Evolutionary conservation across 2,888 invertebrate genomes (phyloP).

Genomic region (Tenthredo scrophulariae): DNA sequence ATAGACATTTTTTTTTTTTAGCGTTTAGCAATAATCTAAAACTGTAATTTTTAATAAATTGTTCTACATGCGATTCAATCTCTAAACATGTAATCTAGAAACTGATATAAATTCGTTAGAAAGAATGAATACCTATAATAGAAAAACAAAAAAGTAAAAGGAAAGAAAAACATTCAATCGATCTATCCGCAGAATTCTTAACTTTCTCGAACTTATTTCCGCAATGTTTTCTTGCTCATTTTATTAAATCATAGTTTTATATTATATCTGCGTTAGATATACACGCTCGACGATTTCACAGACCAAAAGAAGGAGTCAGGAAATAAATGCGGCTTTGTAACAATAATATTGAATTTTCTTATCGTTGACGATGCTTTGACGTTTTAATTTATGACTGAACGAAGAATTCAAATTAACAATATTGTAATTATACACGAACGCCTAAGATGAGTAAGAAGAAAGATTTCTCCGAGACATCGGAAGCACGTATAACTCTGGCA

Average conservation of each 20-base stretch:
- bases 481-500: neutral
- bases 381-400: neutral
- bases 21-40: neutral
- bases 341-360: conserved; percentile 21
- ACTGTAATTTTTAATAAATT: neutral
- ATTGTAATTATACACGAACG: neutral
- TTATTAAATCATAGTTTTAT: neutral
- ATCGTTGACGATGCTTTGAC: conserved; percentile 2
- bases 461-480: neutral
- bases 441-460: neutral
- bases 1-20: neutral
- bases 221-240: neutral
- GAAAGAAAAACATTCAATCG: neutral
- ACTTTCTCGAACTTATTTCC: neutral
- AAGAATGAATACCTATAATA: neutral
- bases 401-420: neutral
- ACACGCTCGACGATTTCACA: neutral
- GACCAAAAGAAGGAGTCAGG: neutral
- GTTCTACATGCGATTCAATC: neutral
- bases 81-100: neutral
- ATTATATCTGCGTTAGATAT: neutral
- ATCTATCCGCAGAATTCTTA: neutral
- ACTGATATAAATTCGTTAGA: neutral
- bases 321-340: neutral
- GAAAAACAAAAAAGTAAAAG: neutral